phyloP scores from a whole-genome alignment of 2,113 vertebrate species.

The Chamaea fasciata region DNA sequence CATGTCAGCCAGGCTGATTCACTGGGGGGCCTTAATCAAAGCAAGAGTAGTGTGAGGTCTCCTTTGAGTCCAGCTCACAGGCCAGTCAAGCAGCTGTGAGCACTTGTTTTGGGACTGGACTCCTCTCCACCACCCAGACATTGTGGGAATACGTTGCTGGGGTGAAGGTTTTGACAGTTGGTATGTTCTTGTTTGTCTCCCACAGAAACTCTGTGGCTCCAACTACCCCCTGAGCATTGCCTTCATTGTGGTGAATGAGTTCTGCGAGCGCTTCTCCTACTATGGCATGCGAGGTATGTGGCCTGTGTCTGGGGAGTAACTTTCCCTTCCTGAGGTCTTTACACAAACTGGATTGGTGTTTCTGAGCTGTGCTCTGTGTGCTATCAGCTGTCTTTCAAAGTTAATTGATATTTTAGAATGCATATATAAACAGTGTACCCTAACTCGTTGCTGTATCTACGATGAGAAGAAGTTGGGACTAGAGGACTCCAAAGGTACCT shows the following conservation, averaged over 20 bases:
- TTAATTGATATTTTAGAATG: not conserved
- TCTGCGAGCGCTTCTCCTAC: slow-evolving; percentile 97
- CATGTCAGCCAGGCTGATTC: not conserved
- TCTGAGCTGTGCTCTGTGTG: not conserved
- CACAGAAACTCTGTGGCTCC: slow-evolving; percentile 88
- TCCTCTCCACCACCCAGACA: not conserved
- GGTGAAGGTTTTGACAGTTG: not conserved
- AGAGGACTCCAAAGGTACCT: not conserved
- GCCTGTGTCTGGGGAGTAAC: not conserved
- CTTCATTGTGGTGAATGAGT: slow-evolving; percentile 97
- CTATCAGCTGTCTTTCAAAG: not conserved
- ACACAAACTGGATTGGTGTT: not conserved
- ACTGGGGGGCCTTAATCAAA: not conserved
- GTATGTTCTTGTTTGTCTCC: slow-evolving; percentile 2
- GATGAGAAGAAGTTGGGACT: not conserved
- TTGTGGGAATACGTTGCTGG: not conserved
- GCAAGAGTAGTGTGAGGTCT: not conserved
- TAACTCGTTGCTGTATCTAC: not conserved
- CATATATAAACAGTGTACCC: not conserved
- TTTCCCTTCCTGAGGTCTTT: not conserved
- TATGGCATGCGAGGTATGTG: slow-evolving; percentile 97
- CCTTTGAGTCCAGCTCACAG: not conserved
- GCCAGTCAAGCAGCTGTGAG: not conserved
- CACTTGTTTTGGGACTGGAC: not conserved
- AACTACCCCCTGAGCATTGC: slow-evolving; percentile 92